Conservation (phyloP, 2,113 vertebrate species). For the Cinclus mexicanus region DNA sequence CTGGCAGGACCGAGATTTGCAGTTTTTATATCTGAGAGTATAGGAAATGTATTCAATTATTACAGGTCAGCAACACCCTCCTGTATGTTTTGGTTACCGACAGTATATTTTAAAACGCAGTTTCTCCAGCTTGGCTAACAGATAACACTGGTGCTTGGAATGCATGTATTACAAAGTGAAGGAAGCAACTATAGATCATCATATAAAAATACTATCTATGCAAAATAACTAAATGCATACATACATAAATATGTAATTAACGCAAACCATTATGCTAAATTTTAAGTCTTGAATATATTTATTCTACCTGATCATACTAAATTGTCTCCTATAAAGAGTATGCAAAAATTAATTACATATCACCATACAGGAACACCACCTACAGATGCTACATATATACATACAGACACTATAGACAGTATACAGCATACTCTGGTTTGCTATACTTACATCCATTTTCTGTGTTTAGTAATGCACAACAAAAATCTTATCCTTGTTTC, state of each 20-base stretch:
- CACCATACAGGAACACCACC: neutral
- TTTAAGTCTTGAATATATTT: neutral
- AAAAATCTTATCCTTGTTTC: neutral
- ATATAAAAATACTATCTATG: neutral
- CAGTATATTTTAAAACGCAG: neutral
- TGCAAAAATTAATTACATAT: neutral
- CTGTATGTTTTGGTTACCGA: neutral
- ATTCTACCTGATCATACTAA: neutral
- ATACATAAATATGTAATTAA: neutral
- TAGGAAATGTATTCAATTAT: neutral
- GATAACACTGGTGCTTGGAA: neutral
- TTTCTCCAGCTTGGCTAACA: neutral
- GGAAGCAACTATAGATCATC: fast-evolving
- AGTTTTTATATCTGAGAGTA: neutral
- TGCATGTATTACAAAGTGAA: neutral
- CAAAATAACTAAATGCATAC: neutral
- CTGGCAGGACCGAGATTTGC: neutral
- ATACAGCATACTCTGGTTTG: neutral
- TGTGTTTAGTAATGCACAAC: neutral
- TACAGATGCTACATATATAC: neutral
- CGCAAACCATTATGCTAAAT: neutral
- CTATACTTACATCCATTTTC: neutral
- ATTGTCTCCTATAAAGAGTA: neutral
- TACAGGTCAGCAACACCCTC: neutral
- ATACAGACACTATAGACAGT: neutral